Evolutionary conservation across 2,113 vertebrate species (phyloP), one percentile per base, ranked within the genome.

Genomic region (Beaufortia kweichowensis): DNA sequence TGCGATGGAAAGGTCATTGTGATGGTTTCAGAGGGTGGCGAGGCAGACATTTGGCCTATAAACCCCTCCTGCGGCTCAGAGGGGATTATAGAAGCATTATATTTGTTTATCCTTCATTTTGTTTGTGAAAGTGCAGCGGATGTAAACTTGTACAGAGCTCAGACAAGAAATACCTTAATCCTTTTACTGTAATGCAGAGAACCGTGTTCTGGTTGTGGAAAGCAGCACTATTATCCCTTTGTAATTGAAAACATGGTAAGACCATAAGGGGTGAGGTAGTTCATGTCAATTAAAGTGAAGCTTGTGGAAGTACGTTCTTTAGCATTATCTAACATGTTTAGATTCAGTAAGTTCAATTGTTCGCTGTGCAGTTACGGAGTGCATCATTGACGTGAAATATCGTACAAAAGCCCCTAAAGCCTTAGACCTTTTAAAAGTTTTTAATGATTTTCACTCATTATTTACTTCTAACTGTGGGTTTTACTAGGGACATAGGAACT

Each of bases 211-310:
- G 48, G 57, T 26, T 76, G 59, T 31, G 48, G 10, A 68, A 64
- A 63, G 76, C 60, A 48, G 46, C 29, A 33, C 24, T 64, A 41
- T 62, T 83, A 68, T 77, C 67, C 75, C 59, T 31, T 8, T 48
- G 63, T 80, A 78, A 78, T 77, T 80, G 63, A 80, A 77, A 77
- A 57, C 10, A 39, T 10, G 35, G 15, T 63, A 76, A 82, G 71
- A 77, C 66, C 74, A 77, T 60, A 65, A 43, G 66, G 61, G 57
- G 56, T 82, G 65, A 17, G 24, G 17, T 60, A 53, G 33, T 50
- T 76, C 62, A 48, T 53, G 33, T 39, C 53, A 63, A 28, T 24
- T 59, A 60, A 17, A 35, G 33, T 43, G 28, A 50, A 41, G 55
- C 39, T 41, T 60, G 62, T 48, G 39, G 43, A 59, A 33, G 10